Evolutionary conservation across 2,113 vertebrate species (phyloP).

Genomic region (Potamarius usumacintae): DNA sequence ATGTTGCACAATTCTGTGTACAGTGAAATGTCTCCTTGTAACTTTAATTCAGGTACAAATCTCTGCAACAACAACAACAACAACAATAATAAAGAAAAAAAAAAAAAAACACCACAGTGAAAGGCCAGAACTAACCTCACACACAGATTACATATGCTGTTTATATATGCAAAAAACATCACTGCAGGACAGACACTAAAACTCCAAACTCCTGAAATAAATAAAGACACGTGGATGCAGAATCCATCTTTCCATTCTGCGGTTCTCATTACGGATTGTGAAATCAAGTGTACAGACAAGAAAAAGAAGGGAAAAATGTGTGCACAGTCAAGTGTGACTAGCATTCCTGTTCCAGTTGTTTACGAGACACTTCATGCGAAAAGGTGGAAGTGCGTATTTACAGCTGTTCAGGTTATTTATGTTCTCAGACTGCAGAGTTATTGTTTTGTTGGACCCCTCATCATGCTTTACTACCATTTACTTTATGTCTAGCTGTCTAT

Average conservation of each 20-base stretch:
- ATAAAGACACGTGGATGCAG: constrained; percentile 1
- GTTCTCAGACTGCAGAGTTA: not conserved
- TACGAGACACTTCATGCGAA: constrained; percentile 42
- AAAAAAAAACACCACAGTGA: not conserved
- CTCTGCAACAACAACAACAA: not conserved
- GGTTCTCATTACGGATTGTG: constrained; percentile 1
- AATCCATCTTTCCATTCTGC: not conserved
- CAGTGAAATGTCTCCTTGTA: constrained; percentile 17
- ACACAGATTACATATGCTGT: not conserved
- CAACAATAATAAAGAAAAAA: not conserved
- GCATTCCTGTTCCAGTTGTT: constrained; percentile 26
- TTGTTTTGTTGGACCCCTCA: not conserved
- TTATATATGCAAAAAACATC: not conserved
- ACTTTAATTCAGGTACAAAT: not conserved
- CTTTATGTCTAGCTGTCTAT: not conserved
- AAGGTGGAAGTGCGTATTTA: constrained; percentile 22
- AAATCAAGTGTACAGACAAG: not conserved
- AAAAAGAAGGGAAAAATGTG: not conserved
- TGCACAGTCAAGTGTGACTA: not conserved
- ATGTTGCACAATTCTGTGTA: constrained; percentile 10
- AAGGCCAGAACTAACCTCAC: constrained; percentile 6
- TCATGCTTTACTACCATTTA: not conserved
- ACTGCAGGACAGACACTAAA: constrained; percentile 19
- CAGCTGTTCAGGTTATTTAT: constrained; percentile 12
- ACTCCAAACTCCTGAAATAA: not conserved